Evolutionary conservation across 2,888 invertebrate genomes (phyloP), one percentile per base, ranked within the genome.

Genomic region (Pterostichus madidus): DNA sequence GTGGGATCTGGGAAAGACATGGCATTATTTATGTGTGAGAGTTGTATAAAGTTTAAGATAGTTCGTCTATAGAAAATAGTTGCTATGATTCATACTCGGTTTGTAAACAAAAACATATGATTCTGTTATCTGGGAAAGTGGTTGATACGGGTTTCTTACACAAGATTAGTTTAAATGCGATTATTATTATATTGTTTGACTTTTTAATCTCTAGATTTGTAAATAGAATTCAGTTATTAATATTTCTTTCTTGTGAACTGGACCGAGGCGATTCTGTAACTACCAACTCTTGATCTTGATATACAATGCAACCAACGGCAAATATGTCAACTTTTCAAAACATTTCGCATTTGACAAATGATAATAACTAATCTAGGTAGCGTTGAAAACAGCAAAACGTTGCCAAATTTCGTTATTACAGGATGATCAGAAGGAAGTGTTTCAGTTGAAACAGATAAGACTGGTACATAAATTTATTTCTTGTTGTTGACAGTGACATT

Each of bases 21-120:
- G 6, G 5, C 1, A 59, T 59, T 59, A 59, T 59, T 59, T 59
- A 59, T 59, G 59, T 53, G 59, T 59, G 59, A 59, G 31, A 49
- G 49, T 1, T n/a, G n/a, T 44, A 10, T 44, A 39, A 10, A n/a
- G 49, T 49, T 49, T 49, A 1, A 49, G 49, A 49, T 49, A 49
- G 49, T 39, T 2, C 5, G 13, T 10, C 7, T 49, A 13, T 11
- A 49, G 49, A 49, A 49, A 49, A 49, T 49, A 49, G 49, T 39
- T 39, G 2, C 8, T 39, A 59, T 59, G 59, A 59, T 24, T 59
- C 59, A 59, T 31, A 17, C 15, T 53, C 7, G 53, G 7, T 59
- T 59, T 59, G 59, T 59, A 59, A 59, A 59, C 10, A 59, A 59
- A 59, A 59, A 24, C 59, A 31, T 11, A 59, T 59, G 59, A 59